Percentiles rank a stretch among this genome's conserved stretches.
Evolutionary conservation across 2,797 vertebrate species (phyloP).

Genomic region (Eulemur mongoz): DNA sequence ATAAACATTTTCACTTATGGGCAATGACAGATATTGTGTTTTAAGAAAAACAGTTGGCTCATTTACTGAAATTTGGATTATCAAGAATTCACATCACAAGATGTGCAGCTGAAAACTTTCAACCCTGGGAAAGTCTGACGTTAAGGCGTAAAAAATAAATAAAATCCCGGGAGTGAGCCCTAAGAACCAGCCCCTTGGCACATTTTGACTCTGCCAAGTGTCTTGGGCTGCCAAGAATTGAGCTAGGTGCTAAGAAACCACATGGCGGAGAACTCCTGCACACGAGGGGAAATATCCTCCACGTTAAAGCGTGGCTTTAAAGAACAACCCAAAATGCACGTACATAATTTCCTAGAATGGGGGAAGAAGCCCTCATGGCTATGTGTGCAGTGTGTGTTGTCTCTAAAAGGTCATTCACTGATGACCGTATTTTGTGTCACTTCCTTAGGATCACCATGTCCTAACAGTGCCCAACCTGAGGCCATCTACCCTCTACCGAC

Average conservation of each 20-base stretch:
- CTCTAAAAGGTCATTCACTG: fast-evolving
- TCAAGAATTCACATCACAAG: background rate
- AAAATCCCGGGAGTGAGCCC: background rate
- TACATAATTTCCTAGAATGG: too few species aligned
- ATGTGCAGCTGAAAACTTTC: background rate
- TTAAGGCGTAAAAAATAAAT: background rate
- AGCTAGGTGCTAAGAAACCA: background rate
- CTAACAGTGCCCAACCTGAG: slow-evolving; percentile 93
- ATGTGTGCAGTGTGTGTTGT: fast-evolving
- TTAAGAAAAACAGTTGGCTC: background rate
- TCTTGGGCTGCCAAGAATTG: background rate
- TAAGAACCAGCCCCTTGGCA: background rate
- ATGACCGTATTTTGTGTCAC: fast-evolving
- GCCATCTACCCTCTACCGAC: slow-evolving; percentile 92
- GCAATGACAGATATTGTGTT: background rate
- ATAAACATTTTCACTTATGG: background rate
- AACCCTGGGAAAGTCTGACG: background rate
- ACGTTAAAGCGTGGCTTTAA: fast-evolving
- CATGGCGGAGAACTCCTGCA: fast-evolving
- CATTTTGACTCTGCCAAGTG: background rate
- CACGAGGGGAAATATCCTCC: fast-evolving
- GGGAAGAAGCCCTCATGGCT: background rate
- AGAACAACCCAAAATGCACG: background rate
- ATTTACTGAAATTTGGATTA: background rate
- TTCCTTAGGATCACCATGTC: slow-evolving; percentile 89